Evolutionary conservation across 2,888 invertebrate genomes (phyloP), one percentile per base, ranked within the genome.

Genomic region (Athripsodes cinereus): DNA sequence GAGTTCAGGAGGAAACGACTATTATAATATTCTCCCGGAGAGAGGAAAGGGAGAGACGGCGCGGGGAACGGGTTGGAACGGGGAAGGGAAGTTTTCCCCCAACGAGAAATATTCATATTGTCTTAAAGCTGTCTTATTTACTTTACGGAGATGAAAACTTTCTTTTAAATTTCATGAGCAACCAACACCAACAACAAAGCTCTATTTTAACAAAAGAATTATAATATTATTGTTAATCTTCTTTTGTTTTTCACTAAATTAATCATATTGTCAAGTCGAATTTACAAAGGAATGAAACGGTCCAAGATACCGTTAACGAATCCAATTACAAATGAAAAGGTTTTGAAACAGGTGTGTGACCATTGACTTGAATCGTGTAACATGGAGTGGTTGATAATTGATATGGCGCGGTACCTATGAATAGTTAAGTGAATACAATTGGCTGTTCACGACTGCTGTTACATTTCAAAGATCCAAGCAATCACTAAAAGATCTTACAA

Each of bases 1-100:
- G 59, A 63, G 57, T 58, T 52, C 58, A 58, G 59, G 56, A 59
- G 59, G 63, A 63, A 63, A 63, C 56, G 63, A 59, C 61, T 63
- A 63, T 63, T 63, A 63, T 40, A 40, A 40, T 63, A 61, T 59
- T 63, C 62, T 13, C 52, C 16, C 18, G 40, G 16, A 40, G 40
- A 13, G 40, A 26, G 10, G 10, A 3, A 20, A 21, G 44, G 58
- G 58, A 22, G 1, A 19, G 48, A 8, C 11, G 31, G 31, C 20
- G 6, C 16, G 55, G 16, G 18, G 18, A n/a, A 22, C 13, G 20
- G 48, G 47, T n/a, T n/a, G n/a, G n/a, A n/a, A n/a, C n/a, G n/a
- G n/a, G n/a, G n/a, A n/a, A n/a, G n/a, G 48, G 48, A 19, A 48
- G 8, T 44, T 19, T 20, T 46, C 20, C 52, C 58, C 50, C 10